Evolutionary conservation across 2,888 invertebrate species (phyloP).

Genomic region (Apamea anceps): DNA sequence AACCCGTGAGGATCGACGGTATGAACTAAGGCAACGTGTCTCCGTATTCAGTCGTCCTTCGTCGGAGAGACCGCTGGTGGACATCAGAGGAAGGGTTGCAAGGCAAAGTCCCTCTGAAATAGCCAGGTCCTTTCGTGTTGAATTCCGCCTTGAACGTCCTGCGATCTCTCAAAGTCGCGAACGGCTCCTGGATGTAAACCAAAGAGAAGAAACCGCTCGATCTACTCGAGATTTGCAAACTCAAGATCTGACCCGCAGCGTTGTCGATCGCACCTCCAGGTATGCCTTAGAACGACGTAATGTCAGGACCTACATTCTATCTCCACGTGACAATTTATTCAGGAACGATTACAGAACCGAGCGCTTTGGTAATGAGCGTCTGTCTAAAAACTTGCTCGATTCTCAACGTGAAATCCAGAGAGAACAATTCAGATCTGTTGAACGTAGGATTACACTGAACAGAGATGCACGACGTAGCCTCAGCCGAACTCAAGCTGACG

Average conservation of each 20-base stretch:
- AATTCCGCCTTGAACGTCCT: slow-evolving; percentile 33
- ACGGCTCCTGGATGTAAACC: slow-evolving; percentile 24
- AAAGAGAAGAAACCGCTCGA: slow-evolving; percentile 25
- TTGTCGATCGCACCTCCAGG: slow-evolving; percentile 16
- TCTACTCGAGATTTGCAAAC: slow-evolving; percentile 24
- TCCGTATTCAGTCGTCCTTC: slow-evolving; percentile 37
- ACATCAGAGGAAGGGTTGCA: slow-evolving; percentile 34
- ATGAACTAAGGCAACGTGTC: slow-evolving; percentile 65
- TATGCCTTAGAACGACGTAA: slow-evolving; percentile 37
- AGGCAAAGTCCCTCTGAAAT: slow-evolving; percentile 27
- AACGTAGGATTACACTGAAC: slow-evolving; percentile 27
- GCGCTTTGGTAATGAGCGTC: slow-evolving; percentile 39
- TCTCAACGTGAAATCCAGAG: slow-evolving; percentile 31
- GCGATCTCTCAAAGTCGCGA: slow-evolving; percentile 35
- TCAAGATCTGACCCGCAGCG: slow-evolving; percentile 28
- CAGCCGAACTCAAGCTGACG: slow-evolving; percentile 25
- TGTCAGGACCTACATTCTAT: slow-evolving; percentile 31
- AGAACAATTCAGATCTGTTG: slow-evolving; percentile 22
- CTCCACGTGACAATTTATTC: slow-evolving; percentile 21
- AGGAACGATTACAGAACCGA: slow-evolving; percentile 27
- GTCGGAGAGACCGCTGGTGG: slow-evolving; percentile 40
- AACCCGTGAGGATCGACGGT: slow-evolving; percentile 65
- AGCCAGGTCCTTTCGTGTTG: slow-evolving; percentile 30
- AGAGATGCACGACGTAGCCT: slow-evolving; percentile 32
- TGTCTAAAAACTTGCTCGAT: slow-evolving; percentile 16